Base-by-base conservation (phyloP, 2,797 vertebrate species). In the Rhadinocentrus ornatus region DNA sequence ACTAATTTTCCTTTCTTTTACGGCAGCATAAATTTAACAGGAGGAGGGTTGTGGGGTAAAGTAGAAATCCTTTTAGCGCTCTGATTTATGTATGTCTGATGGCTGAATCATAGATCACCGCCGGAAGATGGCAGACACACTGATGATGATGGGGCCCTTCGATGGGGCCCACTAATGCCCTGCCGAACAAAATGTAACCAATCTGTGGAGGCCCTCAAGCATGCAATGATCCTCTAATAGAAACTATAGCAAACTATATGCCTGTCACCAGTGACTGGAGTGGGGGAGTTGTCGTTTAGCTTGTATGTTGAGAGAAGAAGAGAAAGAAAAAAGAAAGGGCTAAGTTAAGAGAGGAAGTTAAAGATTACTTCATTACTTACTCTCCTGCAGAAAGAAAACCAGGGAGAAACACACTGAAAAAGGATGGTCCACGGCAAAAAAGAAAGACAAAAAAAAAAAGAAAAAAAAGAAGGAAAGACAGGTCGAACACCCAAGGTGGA, bases 161-260 rank as follows among this genome's bases (percentile, higher is more conserved):
- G 83, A 93, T 90, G 90, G 91, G 92, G 89, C 91, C 91, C 88
- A 75, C 94, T 95, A 95, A 95, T 95, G 93, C 93, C 92, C 92
- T 85, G 81, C 88, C 85, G 94, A 94, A 94, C 94, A 95, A 95
- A 95, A 95, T 95, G 94, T 95, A 95, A 95, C 94, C 94, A 95
- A 95, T 95, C 94, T 95, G 89, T 89, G 92, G 90, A 90, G 86
- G 93, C 93, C 93, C 91, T 95, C 93, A 94, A 95, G 94, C 94
- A 94, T 95, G 94, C 94, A 94, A 93, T 93, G 93, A 93, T 91
- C 86, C 88, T 89, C 89, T 95, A 95, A 95, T 95, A 94, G 94
- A 94, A 95, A 94, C 89, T 93, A 93, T 90, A 92, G 93, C 91
- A 93, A 95, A 94, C 93, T 93, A 89, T 93, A 90, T 88, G 92